Base-by-base conservation (phyloP, 2,888 invertebrate genomes). In the Apamea sordens region DNA sequence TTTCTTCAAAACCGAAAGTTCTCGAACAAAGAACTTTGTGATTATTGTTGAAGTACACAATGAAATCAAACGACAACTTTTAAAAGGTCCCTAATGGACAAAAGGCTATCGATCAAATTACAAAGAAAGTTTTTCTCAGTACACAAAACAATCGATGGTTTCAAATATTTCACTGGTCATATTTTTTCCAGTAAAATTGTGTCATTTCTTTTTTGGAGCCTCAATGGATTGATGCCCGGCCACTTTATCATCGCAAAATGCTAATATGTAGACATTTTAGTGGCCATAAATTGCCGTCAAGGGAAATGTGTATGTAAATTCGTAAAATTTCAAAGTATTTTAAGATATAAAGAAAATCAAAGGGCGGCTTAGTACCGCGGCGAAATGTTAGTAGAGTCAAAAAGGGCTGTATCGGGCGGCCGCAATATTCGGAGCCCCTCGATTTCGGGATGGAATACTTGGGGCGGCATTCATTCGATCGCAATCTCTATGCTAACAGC, bases 401-500 rank as follows among this genome's bases (percentile, higher is more conserved):
- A 92, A 94, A 94, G 93, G 95, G 94, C 93, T 94, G 94, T 95
- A 95, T 94, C 91, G 94, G 93, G 92, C 88, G 93, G 93, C 94
- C 95, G 94, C 96, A 96, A 96, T 96, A 96, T 96, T 94, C 93
- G 91, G 92, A 89, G 92, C 94, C 95, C 95, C 94, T 95, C 95
- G 94, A 95, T 95, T 94, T 94, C 90, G 93, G 95, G 96, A 96
- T 96, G 95, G 95, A 96, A 95, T 96, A 95, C 96, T 95, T 94
- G 92, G 94, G 94, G 93, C 93, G 95, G 95, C 95, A 95, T 95
- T 95, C 96, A 95, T 95, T 96, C 96, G 96, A 96, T 97, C 94
- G 95, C 96, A 96, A 97, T 97, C 96, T 97, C 96, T 97, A 97
- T 97, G 96, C 97, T 96, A 97, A 96, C 96, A 96, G 96, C 96